Percentiles rank a stretch among this genome's conserved stretches.
Conservation (phyloP, 2,113 vertebrate genomes). For the Toxotes jaculatrix region DNA sequence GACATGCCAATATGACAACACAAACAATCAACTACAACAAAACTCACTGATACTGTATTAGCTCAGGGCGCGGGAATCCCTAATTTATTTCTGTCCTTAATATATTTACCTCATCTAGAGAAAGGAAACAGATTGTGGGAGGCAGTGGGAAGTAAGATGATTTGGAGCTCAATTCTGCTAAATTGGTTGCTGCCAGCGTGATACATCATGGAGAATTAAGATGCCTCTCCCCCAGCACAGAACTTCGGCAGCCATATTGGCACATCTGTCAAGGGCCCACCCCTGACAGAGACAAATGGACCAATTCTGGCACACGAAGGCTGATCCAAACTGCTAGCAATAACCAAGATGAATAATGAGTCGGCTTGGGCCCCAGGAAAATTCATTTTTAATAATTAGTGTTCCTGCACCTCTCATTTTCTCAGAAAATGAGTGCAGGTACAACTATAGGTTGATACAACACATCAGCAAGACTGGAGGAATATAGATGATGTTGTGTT, state of each 20-base stretch:
- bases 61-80: slow-evolving; percentile 61
- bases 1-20: slow-evolving; percentile 34
- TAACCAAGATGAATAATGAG: slow-evolving; percentile 83
- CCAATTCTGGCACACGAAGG: slow-evolving; percentile 79
- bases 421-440: slow-evolving; percentile 77
- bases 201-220: slow-evolving; percentile 87
- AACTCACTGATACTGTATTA: slow-evolving; percentile 62
- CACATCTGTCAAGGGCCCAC: slow-evolving; percentile 84
- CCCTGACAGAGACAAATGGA: slow-evolving; percentile 84
- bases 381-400: slow-evolving; percentile 86
- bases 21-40: slow-evolving; percentile 62
- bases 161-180: slow-evolving; percentile 84
- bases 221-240: slow-evolving; percentile 79
- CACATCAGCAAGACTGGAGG: slow-evolving; percentile 68
- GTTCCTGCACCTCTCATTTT: slow-evolving; percentile 77
- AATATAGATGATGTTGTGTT: slow-evolving; percentile 79
- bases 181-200: slow-evolving; percentile 86
- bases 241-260: slow-evolving; percentile 83
- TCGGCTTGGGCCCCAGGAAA: slow-evolving; percentile 69
- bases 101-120: slow-evolving; percentile 82
- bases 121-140: slow-evolving; percentile 82
- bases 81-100: slow-evolving; percentile 81
- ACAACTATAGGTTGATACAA: slow-evolving; percentile 73
- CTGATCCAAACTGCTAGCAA: slow-evolving; percentile 83
- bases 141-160: slow-evolving; percentile 82